Evolutionary conservation across 2,113 vertebrate genomes (phyloP).

Genomic region (Toxostoma redivivum): DNA sequence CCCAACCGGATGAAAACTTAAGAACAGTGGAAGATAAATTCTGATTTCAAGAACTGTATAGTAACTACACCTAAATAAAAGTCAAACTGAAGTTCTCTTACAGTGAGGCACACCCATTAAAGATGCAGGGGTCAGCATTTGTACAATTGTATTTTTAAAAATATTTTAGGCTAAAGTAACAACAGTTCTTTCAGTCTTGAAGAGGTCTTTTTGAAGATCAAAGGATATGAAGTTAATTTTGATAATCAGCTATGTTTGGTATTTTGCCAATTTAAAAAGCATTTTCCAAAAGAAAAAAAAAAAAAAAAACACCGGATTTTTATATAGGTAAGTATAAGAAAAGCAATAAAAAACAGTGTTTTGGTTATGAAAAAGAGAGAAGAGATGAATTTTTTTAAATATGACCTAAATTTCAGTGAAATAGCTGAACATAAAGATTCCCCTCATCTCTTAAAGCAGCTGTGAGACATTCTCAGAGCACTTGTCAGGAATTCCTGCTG

Average conservation of each 20-base stretch:
- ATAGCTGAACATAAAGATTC: neutral
- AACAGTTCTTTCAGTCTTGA: neutral
- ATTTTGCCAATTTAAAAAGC: neutral
- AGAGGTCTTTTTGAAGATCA: neutral
- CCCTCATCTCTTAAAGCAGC: neutral
- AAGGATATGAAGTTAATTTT: neutral
- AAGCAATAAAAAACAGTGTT: fast-evolving
- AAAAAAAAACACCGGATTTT: neutral
- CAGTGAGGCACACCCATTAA: neutral
- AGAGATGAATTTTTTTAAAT: neutral
- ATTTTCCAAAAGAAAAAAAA: neutral
- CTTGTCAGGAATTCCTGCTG: neutral
- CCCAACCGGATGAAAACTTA: neutral
- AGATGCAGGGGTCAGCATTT: neutral
- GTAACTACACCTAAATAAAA: neutral
- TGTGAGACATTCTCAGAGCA: neutral
- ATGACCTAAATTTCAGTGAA: neutral
- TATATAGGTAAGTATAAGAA: neutral
- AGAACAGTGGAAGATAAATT: neutral
- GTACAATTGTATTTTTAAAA: fast-evolving
- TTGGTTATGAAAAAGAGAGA: neutral
- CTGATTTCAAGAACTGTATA: neutral
- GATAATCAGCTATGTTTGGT: neutral
- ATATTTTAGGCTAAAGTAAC: neutral
- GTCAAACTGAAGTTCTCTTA: neutral